A percentile compares a stretch with the other conserved stretches of the same genome.
Conservation (phyloP, 2,113 vertebrate species). For the Cynoglossus semilaevis region DNA sequence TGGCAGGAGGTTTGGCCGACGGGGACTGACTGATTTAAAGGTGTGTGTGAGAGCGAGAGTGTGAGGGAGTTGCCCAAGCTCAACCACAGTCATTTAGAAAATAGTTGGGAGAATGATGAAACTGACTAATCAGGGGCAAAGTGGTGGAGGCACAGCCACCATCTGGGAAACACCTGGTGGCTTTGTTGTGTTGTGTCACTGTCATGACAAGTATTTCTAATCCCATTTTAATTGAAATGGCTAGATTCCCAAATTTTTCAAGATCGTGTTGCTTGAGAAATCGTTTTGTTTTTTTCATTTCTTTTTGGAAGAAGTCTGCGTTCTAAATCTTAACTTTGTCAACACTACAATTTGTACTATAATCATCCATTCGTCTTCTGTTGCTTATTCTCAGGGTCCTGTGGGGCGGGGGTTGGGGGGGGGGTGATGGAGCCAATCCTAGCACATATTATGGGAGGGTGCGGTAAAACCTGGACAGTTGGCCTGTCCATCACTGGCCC, state of each 20-base stretch:
- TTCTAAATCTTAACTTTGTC: not conserved
- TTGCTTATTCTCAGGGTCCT: too few relatives aligned
- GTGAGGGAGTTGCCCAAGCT: conserved; percentile 34
- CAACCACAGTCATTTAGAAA: conserved; percentile 44
- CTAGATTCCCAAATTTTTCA: conserved; percentile 18
- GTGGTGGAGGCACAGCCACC: conserved; percentile 23
- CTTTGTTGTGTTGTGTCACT: conserved; percentile 25
- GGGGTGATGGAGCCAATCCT: too few relatives aligned
- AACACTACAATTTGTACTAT: conserved; percentile 13
- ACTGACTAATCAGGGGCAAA: conserved; percentile 27
- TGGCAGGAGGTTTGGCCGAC: conserved; percentile 14
- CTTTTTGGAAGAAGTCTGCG: not conserved
- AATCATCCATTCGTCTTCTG: not conserved
- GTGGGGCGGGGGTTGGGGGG: too few relatives aligned
- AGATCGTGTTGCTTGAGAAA: too few relatives aligned
- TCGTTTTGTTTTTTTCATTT: not conserved
- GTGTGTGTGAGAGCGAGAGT: conserved; percentile 53
- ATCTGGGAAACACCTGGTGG: not conserved
- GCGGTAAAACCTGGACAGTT: too few relatives aligned
- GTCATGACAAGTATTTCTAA: conserved; percentile 13
- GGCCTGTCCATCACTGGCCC: not conserved
- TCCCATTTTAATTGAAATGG: conserved; percentile 46
- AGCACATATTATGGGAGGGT: too few relatives aligned
- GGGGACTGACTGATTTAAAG: conserved; percentile 48
- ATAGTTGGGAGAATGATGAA: conserved; percentile 38